Evolutionary conservation across 2,113 vertebrate genomes (phyloP).

Genomic region (Apodemus sylvaticus): DNA sequence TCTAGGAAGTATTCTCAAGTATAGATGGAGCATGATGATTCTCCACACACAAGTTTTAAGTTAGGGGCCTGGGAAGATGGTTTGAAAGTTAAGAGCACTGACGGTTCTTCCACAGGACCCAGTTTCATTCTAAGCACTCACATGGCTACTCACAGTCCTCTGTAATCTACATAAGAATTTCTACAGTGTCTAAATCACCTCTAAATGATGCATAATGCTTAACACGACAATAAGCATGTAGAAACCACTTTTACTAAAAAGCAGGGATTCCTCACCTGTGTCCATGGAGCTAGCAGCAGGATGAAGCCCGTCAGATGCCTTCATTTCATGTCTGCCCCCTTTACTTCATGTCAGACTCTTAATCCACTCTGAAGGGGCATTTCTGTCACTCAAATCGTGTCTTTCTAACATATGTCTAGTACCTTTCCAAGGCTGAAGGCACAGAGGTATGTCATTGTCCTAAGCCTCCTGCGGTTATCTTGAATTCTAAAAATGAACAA

Average conservation of each 20-base stretch:
- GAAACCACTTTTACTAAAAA: background rate
- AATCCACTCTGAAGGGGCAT: background rate
- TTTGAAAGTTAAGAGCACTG: background rate
- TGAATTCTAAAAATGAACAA: background rate
- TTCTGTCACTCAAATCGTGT: background rate
- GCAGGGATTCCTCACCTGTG: background rate
- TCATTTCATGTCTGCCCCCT: background rate
- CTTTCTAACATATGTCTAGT: background rate
- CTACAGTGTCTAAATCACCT: background rate
- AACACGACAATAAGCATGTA: background rate
- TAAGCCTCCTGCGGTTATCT: background rate
- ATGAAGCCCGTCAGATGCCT: background rate
- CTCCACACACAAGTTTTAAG: background rate
- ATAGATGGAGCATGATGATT: background rate
- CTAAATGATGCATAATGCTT: background rate
- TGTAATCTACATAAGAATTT: background rate
- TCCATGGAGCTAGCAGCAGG: background rate
- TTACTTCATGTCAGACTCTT: background rate
- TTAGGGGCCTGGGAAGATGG: background rate
- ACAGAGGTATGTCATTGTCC: background rate
- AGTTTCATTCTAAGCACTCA: background rate
- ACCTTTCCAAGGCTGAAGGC: background rate
- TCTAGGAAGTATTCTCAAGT: background rate
- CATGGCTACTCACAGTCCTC: background rate
- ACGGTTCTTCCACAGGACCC: background rate